Percentiles rank a stretch among this genome's conserved stretches.
Evolutionary conservation across 2,113 vertebrate genomes (phyloP).

Genomic region (Apteryx owenii): DNA sequence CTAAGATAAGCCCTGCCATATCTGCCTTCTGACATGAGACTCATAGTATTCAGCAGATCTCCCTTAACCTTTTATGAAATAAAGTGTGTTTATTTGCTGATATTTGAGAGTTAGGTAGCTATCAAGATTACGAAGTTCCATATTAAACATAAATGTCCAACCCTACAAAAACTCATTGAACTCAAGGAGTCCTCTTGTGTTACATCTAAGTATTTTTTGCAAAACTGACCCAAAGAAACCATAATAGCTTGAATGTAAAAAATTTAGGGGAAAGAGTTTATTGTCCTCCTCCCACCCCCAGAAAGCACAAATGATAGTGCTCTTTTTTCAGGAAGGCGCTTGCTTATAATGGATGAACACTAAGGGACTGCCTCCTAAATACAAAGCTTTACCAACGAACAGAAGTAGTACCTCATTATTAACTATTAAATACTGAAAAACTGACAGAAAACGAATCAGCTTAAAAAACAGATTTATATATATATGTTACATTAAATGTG

Average conservation of each 20-base stretch:
- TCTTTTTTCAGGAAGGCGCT: constrained; percentile 15
- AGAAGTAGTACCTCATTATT: not conserved
- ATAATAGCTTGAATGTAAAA: constrained; percentile 41
- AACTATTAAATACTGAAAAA: not conserved
- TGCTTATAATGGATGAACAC: not conserved
- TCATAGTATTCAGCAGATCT: not conserved
- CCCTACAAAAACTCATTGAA: not conserved
- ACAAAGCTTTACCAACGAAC: not conserved
- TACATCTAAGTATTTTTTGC: not conserved
- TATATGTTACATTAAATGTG: not conserved
- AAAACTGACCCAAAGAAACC: constrained; percentile 9
- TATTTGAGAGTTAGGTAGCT: not conserved
- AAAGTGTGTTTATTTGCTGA: not conserved
- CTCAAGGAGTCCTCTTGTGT: not conserved
- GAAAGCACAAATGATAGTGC: constrained; percentile 46
- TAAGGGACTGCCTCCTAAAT: not conserved
- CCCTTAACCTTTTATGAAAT: not conserved
- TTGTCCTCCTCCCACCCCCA: constrained; percentile 64
- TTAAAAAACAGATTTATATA: not conserved
- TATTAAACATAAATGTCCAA: not conserved
- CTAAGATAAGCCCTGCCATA: not conserved
- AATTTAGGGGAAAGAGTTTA: constrained; percentile 56
- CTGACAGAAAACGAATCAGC: not conserved
- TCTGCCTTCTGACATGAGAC: not conserved
- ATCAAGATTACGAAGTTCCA: not conserved